Conservation (phyloP, 2,113 vertebrate genomes). For the Peromyscus polionotus region DNA sequence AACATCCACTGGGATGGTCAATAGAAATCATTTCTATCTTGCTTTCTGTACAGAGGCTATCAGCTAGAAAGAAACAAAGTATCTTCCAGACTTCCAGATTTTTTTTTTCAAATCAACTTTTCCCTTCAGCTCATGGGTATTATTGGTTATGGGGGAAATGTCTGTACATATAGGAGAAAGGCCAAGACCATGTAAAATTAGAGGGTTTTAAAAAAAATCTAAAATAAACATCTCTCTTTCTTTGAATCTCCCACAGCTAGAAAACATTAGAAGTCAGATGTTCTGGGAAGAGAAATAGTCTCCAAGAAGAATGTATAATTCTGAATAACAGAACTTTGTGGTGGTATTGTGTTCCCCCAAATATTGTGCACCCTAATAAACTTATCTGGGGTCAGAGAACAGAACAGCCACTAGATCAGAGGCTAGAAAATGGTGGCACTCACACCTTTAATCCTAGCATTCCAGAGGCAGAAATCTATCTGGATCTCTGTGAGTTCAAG, state of each 20-base stretch:
- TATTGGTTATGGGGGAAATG: background rate
- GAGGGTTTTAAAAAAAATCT: background rate
- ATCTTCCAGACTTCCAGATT: background rate
- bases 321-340: background rate
- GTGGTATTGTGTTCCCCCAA: no score
- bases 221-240: constrained; percentile 54
- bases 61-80: background rate
- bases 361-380: no score
- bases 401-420: no score
- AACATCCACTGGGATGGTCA: background rate
- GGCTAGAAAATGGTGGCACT: no score
- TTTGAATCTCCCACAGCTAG: constrained; percentile 58
- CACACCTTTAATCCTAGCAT: no score
- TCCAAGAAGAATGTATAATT: constrained; percentile 44
- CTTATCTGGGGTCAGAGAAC: no score
- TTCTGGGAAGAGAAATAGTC: constrained; percentile 40
- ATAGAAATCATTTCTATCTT: background rate
- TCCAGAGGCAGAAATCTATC: no score
- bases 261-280: constrained; percentile 40
- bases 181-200: constrained; percentile 49
- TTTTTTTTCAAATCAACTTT: background rate
- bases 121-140: background rate
- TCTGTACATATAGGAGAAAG: background rate
- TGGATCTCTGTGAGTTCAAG: no score
- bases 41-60: background rate